Evolutionary conservation across 1,140 invertebrate genomes (phyloP).

Genomic region (Mizuhopecten yessoensis): DNA sequence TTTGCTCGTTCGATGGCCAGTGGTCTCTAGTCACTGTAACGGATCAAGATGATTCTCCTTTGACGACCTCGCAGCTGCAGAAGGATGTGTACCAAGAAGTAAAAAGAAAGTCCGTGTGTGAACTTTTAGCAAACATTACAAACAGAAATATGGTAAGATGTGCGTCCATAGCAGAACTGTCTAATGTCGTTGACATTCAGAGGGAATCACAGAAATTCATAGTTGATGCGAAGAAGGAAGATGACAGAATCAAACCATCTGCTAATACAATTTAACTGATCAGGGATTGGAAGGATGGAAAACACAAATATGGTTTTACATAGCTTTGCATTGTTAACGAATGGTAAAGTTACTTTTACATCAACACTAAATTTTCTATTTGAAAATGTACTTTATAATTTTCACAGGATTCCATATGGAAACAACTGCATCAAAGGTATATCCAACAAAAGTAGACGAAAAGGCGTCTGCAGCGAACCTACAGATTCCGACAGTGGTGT

Average conservation of each 20-base stretch:
- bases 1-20: slow-evolving; percentile 60
- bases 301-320: no score
- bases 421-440: no score
- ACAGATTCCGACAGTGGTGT: no score
- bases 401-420: no score
- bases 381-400: no score
- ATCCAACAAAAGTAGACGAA: no score
- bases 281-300: slow-evolving; percentile 27
- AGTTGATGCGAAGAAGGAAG: background rate
- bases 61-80: slow-evolving; percentile 55
- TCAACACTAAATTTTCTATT: no score
- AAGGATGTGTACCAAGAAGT: slow-evolving; percentile 54
- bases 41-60: slow-evolving; percentile 3
- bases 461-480: no score
- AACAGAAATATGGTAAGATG: slow-evolving; percentile 23
- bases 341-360: no score
- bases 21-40: slow-evolving; percentile 47
- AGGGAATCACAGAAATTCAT: background rate
- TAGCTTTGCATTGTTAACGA: no score
- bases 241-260: background rate
- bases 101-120: background rate
- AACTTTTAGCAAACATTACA: background rate
- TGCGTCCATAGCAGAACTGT: background rate
- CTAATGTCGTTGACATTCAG: background rate
- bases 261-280: background rate